Percentiles rank a stretch among this genome's conserved stretches.
Evolutionary conservation across 2,888 invertebrate genomes (phyloP).

Genomic region (Acheta domesticus): DNA sequence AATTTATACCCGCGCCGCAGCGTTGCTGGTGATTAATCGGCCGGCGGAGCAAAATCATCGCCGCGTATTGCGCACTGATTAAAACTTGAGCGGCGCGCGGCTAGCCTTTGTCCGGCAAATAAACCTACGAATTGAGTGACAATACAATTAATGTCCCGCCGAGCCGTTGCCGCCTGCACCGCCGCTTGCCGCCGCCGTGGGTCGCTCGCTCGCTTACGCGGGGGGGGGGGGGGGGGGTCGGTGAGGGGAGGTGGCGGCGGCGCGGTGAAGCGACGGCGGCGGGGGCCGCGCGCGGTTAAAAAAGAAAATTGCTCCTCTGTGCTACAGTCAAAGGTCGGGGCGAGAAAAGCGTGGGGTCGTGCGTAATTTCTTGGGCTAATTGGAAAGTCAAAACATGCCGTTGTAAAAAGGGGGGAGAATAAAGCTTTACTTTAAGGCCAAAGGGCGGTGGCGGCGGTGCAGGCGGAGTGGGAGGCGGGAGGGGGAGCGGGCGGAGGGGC

Average conservation of each 20-base stretch:
- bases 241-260: no score
- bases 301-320: slow-evolving; percentile 32
- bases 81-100: not conserved
- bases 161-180: not conserved
- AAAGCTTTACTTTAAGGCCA: slow-evolving; percentile 25
- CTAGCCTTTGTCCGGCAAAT: slow-evolving; percentile 9
- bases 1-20: not conserved
- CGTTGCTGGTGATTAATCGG: not conserved
- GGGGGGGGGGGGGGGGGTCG: no score
- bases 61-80: slow-evolving; percentile 19
- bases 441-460: slow-evolving; percentile 28
- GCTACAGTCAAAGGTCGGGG: slow-evolving; percentile 31
- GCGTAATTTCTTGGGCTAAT: slow-evolving; percentile 45
- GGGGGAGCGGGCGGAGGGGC: slow-evolving; percentile 23
- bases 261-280: not conserved
- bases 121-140: slow-evolving; percentile 30
- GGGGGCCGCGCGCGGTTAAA: not conserved
- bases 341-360: slow-evolving; percentile 1
- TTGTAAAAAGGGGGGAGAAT: slow-evolving; percentile 23
- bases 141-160: slow-evolving; percentile 31
- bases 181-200: not conserved
- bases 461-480: slow-evolving; percentile 37
- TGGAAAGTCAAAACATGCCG: slow-evolving; percentile 44
- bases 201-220: no score
- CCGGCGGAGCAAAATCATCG: not conserved